Evolutionary conservation across 2,888 invertebrate genomes (phyloP).

Genomic region (Cynaeus angustus): DNA sequence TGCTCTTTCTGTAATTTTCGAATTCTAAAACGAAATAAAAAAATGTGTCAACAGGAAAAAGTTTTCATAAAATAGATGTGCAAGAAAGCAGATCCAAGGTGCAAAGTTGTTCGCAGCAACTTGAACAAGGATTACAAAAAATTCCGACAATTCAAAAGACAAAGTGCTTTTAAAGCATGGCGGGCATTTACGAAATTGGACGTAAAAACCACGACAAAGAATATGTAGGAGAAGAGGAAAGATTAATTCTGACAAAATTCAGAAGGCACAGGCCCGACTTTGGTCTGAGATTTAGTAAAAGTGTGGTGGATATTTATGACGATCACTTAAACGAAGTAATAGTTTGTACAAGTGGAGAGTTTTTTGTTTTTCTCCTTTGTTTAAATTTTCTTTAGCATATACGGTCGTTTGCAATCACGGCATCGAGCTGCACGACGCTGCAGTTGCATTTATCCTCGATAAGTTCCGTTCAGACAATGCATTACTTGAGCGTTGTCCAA

Average conservation of each 20-base stretch:
- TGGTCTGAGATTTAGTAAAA: conserved; percentile 19
- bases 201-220: conserved; percentile 33
- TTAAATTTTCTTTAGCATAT: conserved; percentile 21
- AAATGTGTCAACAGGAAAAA: neutral
- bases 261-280: conserved; percentile 14
- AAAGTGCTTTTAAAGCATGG: conserved; percentile 38
- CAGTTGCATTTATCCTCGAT: conserved; percentile 14
- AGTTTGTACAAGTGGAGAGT: conserved; percentile 14
- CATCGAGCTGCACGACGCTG: conserved; percentile 5
- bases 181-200: conserved; percentile 35
- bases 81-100: conserved; percentile 20
- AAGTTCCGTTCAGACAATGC: conserved; percentile 13
- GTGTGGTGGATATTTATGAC: conserved; percentile 21
- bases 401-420: conserved; percentile 26
- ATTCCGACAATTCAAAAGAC: conserved; percentile 32
- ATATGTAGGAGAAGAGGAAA: conserved; percentile 31
- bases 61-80: conserved; percentile 4
- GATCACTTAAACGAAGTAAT: conserved; percentile 16
- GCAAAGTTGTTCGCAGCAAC: conserved; percentile 24
- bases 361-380: conserved; percentile 17
- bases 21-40: too few relatives aligned
- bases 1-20: too few relatives aligned
- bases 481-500: conserved; percentile 23
- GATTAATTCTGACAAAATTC: conserved; percentile 31
- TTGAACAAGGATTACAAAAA: conserved; percentile 35